Percentiles rank a stretch among this genome's conserved stretches.
Evolutionary conservation across 2,113 vertebrate genomes (phyloP).

Genomic region (human (Homo sapiens)): DNA sequence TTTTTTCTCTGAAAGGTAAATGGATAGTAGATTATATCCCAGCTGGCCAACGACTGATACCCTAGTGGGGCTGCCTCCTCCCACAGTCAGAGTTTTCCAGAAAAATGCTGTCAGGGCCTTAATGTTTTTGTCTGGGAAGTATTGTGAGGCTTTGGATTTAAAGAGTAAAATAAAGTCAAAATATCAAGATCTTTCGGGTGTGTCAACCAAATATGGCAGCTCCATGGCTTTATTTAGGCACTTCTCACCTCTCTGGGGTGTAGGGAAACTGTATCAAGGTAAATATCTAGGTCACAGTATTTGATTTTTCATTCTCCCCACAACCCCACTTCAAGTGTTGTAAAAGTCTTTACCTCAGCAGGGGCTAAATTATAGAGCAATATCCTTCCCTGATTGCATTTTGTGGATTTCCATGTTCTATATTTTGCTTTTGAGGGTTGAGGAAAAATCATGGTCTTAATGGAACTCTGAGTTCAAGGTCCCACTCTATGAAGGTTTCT

Average conservation of each 20-base stretch:
- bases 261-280: not conserved
- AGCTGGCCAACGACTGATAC: not conserved
- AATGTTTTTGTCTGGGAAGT: rapidly evolving
- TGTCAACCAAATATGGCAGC: not conserved
- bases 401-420: not conserved
- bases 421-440: not conserved
- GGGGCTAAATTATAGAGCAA: not conserved
- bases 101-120: not conserved
- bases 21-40: not conserved
- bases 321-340: no score
- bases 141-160: not conserved
- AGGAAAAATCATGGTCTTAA: not conserved
- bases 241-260: not conserved
- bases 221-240: not conserved
- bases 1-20: not conserved
- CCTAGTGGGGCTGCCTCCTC: rapidly evolving
- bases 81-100: not conserved
- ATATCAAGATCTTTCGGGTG: not conserved
- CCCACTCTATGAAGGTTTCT: not conserved
- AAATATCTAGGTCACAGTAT: not conserved
- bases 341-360: not conserved
- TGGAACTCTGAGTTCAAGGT: not conserved
- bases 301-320: not conserved
- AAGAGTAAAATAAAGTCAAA: not conserved
- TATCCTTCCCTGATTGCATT: not conserved